phyloP scores from a whole-genome alignment of 2,797 vertebrate genomes.

The Acrossocheilus wenchowensis region DNA sequence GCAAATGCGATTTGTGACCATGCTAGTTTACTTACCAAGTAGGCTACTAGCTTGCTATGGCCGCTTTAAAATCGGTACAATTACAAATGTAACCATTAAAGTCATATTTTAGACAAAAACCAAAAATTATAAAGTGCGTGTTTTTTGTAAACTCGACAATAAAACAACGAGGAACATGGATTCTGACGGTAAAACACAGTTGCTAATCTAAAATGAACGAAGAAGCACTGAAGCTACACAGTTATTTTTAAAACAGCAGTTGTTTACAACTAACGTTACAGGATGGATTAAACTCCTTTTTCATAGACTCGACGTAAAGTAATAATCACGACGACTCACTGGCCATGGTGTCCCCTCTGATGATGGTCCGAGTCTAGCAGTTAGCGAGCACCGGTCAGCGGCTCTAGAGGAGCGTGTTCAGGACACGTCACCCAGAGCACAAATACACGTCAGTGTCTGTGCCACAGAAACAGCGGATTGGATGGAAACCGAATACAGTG shows the following conservation, averaged over 20 bases:
- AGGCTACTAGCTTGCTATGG: background rate
- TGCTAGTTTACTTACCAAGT: background rate
- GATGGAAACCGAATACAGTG: rapidly evolving
- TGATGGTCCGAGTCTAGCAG: slow-evolving; percentile 61
- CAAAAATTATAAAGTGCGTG: background rate
- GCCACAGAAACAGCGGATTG: background rate
- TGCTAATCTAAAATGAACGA: background rate
- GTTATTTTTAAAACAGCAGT: background rate
- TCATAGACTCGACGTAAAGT: background rate
- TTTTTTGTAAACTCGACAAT: background rate
- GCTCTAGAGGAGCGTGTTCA: slow-evolving; percentile 66
- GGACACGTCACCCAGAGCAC: slow-evolving; percentile 81
- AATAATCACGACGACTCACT: slow-evolving; percentile 70
- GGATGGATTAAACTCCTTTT: rapidly evolving
- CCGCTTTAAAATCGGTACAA: background rate
- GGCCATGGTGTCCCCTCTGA: slow-evolving; percentile 73
- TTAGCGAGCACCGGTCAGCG: slow-evolving; percentile 76
- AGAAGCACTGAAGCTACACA: background rate
- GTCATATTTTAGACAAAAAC: background rate
- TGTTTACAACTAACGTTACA: slow-evolving; percentile 38
- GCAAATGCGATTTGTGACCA: background rate
- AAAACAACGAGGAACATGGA: background rate
- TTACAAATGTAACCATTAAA: background rate
- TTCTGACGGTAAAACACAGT: background rate
- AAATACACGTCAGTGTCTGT: slow-evolving; percentile 74